Evolutionary conservation across 2,113 vertebrate species (phyloP).

Genomic region (Stigmatopora nigra): DNA sequence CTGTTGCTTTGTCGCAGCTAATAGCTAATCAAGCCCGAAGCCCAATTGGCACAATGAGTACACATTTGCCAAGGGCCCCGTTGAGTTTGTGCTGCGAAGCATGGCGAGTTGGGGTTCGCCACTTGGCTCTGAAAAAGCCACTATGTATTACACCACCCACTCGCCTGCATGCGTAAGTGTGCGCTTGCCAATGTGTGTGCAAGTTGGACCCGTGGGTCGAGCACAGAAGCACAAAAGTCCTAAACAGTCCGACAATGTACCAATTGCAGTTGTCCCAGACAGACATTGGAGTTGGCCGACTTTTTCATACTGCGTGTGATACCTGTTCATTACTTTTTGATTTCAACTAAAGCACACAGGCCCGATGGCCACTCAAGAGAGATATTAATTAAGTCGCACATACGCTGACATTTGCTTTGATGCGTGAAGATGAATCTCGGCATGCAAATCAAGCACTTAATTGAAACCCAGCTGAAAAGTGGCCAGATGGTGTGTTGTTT

Average conservation of each 20-base stretch:
- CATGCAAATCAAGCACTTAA: slow-evolving; percentile 59
- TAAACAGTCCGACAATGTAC: slow-evolving; percentile 25
- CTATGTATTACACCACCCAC: slow-evolving; percentile 19
- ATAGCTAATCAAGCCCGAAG: slow-evolving; percentile 65
- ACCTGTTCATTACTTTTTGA: slow-evolving; percentile 7
- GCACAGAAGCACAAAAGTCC: slow-evolving; percentile 45
- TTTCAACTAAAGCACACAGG: slow-evolving; percentile 28
- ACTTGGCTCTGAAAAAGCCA: slow-evolving; percentile 42
- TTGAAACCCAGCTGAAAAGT: slow-evolving; percentile 55
- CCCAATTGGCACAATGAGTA: slow-evolving; percentile 49
- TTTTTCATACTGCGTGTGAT: slow-evolving; percentile 34
- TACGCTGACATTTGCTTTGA: slow-evolving; percentile 44
- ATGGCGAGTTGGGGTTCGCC: slow-evolving; percentile 48
- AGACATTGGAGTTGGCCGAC: too few species aligned
- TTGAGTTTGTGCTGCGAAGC: slow-evolving; percentile 48
- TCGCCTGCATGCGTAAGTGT: not conserved
- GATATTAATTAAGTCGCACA: slow-evolving; percentile 53
- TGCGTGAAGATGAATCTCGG: slow-evolving; percentile 48
- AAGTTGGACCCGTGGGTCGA: slow-evolving; percentile 23
- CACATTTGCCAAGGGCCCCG: slow-evolving; percentile 37
- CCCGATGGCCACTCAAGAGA: slow-evolving; percentile 35
- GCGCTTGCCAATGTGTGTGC: slow-evolving; percentile 17
- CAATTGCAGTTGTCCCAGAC: too few species aligned
- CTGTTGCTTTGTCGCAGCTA: slow-evolving; percentile 57
- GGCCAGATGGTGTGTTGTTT: slow-evolving; percentile 60